Evolutionary conservation across 2,888 invertebrate genomes (phyloP), one percentile per base, ranked within the genome.

Genomic region (Colletes collaris): DNA sequence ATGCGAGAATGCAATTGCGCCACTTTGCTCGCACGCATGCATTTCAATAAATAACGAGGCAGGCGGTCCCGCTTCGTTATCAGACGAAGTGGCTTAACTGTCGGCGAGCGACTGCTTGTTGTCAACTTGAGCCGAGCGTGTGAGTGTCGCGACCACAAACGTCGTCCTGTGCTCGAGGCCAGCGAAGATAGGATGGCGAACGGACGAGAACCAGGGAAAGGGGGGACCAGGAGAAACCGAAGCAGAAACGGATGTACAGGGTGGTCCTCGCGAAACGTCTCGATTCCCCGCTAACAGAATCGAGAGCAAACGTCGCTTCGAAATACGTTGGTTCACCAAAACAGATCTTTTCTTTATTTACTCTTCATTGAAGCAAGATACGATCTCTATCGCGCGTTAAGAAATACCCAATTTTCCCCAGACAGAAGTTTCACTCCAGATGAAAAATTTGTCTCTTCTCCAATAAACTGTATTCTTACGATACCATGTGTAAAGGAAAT

Each of bases 1-100:
- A 37, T 44, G 67, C 68, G 74, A 65, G 79, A 73, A 76, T 69
- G 76, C 79, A 74, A 73, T 73, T 76, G 75, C 75, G 16, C 66
- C 77, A 66, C 71, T 71, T 73, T 58, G 55, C 66, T 71, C 77
- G 81, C 75, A 78, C 77, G 84, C 80, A 83, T 83, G 84, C 77
- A 80, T 80, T 84, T 84, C 83, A 81, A 84, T 84, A 84, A 84
- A 83, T 84, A 84, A 84, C 84, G 83, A 84, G 83, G 35, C 83
- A 40, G 65, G 50, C 74, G 66, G 58, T 52, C 63, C 37, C 58
- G 77, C 77, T 84, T 83, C 84, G 84, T 84, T 84, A 84, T 83
- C 83, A 60, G 81, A 58, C 75, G 71, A 73, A 71, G 76, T 70
- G 76, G 84, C 76, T 84, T 84, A 84, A 84, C 81, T 67, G 81